These are phyloP conservation scores for Gavialis gangeticus DNA, from an alignment of 2,113 vertebrate genomes.

Conservation along the genomic window DNA sequence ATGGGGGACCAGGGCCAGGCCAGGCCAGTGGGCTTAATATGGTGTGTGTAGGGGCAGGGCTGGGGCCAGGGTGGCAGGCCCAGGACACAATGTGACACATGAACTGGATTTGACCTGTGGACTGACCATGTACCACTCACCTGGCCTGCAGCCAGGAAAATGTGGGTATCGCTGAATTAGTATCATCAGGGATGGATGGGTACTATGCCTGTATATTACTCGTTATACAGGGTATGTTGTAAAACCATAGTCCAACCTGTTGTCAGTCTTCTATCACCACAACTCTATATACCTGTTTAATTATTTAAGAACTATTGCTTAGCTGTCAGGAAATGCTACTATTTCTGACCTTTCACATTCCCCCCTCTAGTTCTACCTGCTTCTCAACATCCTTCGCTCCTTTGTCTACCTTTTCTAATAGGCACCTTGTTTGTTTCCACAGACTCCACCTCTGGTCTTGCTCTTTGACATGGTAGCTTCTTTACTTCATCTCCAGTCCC, in stretches of 20 bases:
- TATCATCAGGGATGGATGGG: too few relatives aligned
- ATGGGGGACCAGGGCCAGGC: too few relatives aligned
- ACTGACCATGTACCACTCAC: too few relatives aligned
- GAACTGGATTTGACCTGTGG: too few relatives aligned
- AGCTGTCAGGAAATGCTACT: background rate
- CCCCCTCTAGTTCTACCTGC: background rate
- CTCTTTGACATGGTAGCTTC: background rate
- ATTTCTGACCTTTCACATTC: accelerated
- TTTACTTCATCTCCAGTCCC: too few relatives aligned
- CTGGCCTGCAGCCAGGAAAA: too few relatives aligned
- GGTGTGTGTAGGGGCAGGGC: too few relatives aligned
- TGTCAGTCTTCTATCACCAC: too few relatives aligned
- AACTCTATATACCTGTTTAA: background rate
- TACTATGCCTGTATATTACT: background rate
- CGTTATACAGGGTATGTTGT: background rate
- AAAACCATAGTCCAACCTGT: background rate
- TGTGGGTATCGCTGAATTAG: too few relatives aligned
- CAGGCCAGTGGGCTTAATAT: too few relatives aligned
- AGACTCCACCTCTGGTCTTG: background rate
- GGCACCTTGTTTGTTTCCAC: background rate
- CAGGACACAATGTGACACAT: too few relatives aligned
- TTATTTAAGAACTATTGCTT: background rate
- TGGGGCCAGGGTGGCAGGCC: too few relatives aligned
- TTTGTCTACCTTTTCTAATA: background rate
- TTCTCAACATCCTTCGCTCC: background rate